Evolutionary conservation across 2,888 invertebrate genomes (phyloP).

Genomic region (Sminthurinus aureus): DNA sequence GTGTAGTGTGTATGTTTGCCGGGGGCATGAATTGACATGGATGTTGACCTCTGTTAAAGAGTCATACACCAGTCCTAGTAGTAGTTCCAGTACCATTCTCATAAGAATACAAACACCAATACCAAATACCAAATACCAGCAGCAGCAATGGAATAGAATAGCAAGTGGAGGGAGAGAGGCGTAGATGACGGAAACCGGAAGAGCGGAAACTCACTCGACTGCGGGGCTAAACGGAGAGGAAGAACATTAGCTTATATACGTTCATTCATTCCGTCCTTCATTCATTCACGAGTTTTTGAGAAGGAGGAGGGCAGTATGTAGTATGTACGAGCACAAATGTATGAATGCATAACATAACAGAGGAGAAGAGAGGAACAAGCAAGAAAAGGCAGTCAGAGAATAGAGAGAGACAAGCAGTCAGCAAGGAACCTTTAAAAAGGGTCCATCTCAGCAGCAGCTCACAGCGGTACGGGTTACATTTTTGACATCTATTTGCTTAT

Average conservation of each 20-base stretch:
- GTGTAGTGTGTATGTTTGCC: not conserved
- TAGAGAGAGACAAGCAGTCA: not conserved
- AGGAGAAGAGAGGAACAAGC: not conserved
- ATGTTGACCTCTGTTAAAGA: conserved; percentile 31
- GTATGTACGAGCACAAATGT: no score
- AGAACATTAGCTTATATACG: conserved; percentile 41
- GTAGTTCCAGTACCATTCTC: no score
- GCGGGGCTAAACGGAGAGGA: conserved; percentile 43
- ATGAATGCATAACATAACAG: not conserved
- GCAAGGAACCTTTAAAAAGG: conserved; percentile 32
- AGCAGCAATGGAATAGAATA: not conserved
- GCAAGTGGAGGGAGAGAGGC: conserved; percentile 26
- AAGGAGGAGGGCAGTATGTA: conserved; percentile 7
- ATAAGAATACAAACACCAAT: no score
- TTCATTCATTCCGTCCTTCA: conserved; percentile 34
- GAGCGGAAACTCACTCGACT: conserved; percentile 41
- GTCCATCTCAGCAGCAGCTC: conserved; percentile 25
- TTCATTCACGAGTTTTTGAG: no score
- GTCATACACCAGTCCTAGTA: no score
- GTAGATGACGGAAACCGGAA: conserved; percentile 41
- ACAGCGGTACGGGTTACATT: conserved; percentile 34
- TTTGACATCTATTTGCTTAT: conserved; percentile 46
- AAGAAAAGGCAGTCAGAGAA: not conserved
- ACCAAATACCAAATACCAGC: not conserved
- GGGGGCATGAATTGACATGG: conserved; percentile 28